Evolutionary conservation across 2,888 invertebrate species (phyloP).

Genomic region (Autographa pulchrina): DNA sequence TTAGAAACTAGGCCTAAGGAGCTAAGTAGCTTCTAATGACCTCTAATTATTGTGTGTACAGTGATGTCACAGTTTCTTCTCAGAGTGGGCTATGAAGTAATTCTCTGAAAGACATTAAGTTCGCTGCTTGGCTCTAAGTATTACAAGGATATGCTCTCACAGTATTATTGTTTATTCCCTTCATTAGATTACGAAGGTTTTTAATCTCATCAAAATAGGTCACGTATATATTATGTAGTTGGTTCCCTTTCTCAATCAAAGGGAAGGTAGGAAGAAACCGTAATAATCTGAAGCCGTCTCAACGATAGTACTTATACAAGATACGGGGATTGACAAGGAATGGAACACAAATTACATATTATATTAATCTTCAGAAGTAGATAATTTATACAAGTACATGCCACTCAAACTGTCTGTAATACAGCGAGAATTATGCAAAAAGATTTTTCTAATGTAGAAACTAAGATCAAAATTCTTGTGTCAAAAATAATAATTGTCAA

Average conservation of each 20-base stretch:
- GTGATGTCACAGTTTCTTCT: slow-evolving; percentile 5
- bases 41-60: neutral
- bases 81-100: slow-evolving; percentile 30
- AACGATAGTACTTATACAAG: slow-evolving; percentile 24
- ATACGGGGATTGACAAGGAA: slow-evolving; percentile 32
- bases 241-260: slow-evolving; percentile 39
- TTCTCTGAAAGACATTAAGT: slow-evolving; percentile 33
- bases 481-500: neutral
- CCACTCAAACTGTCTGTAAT: neutral
- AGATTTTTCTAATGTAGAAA: neutral
- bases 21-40: too few species aligned
- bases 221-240: slow-evolving; percentile 16
- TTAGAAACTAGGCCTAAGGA: neutral
- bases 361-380: neutral
- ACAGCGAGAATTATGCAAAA: neutral
- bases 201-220: slow-evolving; percentile 43
- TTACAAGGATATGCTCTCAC: slow-evolving; percentile 54
- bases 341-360: neutral
- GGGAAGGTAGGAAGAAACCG: slow-evolving; percentile 16
- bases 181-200: slow-evolving; percentile 51
- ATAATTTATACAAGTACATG: neutral
- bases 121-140: slow-evolving; percentile 48
- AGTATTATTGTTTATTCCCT: slow-evolving; percentile 35
- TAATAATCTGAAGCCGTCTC: slow-evolving; percentile 51
- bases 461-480: neutral